Conservation (phyloP, 2,888 invertebrate genomes). For the Aplocera efformata region DNA sequence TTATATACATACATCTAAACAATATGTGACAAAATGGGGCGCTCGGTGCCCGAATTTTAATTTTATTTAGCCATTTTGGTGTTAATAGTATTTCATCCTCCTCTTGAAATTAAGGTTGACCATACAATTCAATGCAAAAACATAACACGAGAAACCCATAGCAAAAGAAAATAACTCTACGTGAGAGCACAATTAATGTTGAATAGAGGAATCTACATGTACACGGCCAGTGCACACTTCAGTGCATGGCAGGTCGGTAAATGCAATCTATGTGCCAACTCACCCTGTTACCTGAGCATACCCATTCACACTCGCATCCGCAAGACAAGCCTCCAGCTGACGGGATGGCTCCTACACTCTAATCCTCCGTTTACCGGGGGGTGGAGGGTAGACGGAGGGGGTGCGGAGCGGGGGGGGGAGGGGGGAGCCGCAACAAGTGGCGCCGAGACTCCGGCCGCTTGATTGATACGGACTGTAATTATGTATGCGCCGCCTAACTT, state of each 20-base stretch:
- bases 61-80: too few species aligned
- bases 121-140: too few species aligned
- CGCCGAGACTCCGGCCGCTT: constrained; percentile 38
- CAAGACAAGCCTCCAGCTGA: constrained; percentile 15
- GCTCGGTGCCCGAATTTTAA: too few species aligned
- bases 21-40: too few species aligned
- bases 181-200: too few species aligned
- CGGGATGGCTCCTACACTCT: constrained; percentile 23
- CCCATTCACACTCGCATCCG: constrained; percentile 6
- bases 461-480: constrained; percentile 24
- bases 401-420: neutral
- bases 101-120: too few species aligned
- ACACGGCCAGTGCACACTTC: too few species aligned
- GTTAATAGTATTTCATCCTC: too few species aligned
- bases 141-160: too few species aligned
- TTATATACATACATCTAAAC: too few species aligned
- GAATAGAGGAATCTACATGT: too few species aligned
- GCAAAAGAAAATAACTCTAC: too few species aligned
- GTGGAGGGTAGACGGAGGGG: neutral
- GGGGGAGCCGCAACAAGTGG: constrained; percentile 62
- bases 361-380: constrained; percentile 17
- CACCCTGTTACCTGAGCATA: constrained; percentile 4
- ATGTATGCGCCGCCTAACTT: constrained; percentile 11
- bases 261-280: neutral
- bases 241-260: neutral